A percentile compares a stretch with the other conserved stretches of the same genome.
Conservation (phyloP, 2,797 vertebrate genomes). For the Centroberyx gerrardi region DNA sequence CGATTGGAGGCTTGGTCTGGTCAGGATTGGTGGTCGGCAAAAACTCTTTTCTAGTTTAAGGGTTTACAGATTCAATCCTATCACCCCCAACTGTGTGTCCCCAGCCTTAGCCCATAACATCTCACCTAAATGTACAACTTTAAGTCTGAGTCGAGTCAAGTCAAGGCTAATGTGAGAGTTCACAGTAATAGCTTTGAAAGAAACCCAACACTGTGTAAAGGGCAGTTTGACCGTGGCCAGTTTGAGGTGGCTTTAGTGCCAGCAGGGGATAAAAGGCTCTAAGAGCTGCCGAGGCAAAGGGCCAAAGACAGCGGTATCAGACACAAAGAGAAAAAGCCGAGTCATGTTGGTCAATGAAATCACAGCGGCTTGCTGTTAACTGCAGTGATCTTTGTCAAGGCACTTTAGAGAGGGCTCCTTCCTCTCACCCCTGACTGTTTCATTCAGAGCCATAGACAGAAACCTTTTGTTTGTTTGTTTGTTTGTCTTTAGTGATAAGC, state of each 20-base stretch:
- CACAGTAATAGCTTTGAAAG: not conserved
- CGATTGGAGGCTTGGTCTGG: no score
- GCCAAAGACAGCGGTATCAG: slow-evolving; percentile 31
- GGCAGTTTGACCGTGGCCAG: not conserved
- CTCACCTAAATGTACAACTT: no score
- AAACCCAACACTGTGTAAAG: slow-evolving; percentile 1
- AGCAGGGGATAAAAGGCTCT: slow-evolving; percentile 26
- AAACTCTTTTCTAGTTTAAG: no score
- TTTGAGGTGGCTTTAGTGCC: slow-evolving; percentile 1
- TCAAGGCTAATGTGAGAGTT: not conserved
- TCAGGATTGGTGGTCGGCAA: no score
- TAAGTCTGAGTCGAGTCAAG: no score
- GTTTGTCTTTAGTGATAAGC: no score
- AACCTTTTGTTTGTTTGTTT: not conserved
- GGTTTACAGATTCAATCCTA: no score
- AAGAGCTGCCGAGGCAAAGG: slow-evolving; percentile 24
- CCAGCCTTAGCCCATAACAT: no score
- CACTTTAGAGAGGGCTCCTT: slow-evolving; percentile 15
- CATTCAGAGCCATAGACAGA: not conserved
- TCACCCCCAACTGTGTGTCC: no score
- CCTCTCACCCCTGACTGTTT: not conserved
- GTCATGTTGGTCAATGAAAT: slow-evolving; percentile 18
- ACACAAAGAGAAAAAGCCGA: slow-evolving; percentile 16
- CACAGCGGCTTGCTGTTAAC: slow-evolving; percentile 20
- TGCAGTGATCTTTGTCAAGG: slow-evolving; percentile 22